Evolutionary conservation across 2,888 invertebrate species (phyloP).

Genomic region (Dicyrtoma fusca): DNA sequence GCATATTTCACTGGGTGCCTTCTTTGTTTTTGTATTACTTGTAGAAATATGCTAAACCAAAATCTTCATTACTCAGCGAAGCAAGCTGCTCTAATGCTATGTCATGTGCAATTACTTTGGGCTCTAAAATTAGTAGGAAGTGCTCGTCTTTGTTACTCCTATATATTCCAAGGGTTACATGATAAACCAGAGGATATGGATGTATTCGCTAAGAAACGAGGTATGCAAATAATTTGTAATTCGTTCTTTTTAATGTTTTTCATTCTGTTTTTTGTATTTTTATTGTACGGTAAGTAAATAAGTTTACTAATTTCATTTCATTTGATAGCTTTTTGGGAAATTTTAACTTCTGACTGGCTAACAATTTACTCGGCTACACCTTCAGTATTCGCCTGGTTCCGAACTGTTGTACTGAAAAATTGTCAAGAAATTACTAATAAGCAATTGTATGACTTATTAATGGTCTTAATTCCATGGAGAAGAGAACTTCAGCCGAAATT

Average conservation of each 20-base stretch:
- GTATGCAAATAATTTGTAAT: slow-evolving; percentile 21
- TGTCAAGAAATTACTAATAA: slow-evolving; percentile 33
- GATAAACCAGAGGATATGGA: slow-evolving; percentile 11
- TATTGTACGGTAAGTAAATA: neutral
- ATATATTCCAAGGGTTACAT: slow-evolving; percentile 47
- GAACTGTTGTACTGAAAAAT: slow-evolving; percentile 40
- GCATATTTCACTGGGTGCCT: no score
- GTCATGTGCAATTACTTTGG: slow-evolving; percentile 52
- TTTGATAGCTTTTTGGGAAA: slow-evolving; percentile 48
- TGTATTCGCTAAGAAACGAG: slow-evolving; percentile 28
- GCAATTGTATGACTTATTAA: slow-evolving; percentile 39
- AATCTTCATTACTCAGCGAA: slow-evolving; percentile 51
- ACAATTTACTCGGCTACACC: slow-evolving; percentile 48
- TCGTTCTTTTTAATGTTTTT: neutral
- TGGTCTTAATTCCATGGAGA: slow-evolving; percentile 51
- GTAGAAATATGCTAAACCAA: slow-evolving; percentile 44
- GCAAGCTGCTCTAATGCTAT: slow-evolving; percentile 44
- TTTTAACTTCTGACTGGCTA: slow-evolving; percentile 52
- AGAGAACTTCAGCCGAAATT: slow-evolving; percentile 52
- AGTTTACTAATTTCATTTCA: neutral
- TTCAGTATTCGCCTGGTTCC: slow-evolving; percentile 50
- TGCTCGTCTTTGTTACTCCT: slow-evolving; percentile 47
- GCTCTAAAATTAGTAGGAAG: slow-evolving; percentile 44
- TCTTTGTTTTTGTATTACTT: slow-evolving; percentile 24
- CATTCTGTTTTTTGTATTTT: slow-evolving; percentile 38